Percentiles rank a stretch among this genome's conserved stretches.
phyloP scores from a whole-genome alignment of 2,888 invertebrate genomes.

The Sarcophaga subvicina region DNA sequence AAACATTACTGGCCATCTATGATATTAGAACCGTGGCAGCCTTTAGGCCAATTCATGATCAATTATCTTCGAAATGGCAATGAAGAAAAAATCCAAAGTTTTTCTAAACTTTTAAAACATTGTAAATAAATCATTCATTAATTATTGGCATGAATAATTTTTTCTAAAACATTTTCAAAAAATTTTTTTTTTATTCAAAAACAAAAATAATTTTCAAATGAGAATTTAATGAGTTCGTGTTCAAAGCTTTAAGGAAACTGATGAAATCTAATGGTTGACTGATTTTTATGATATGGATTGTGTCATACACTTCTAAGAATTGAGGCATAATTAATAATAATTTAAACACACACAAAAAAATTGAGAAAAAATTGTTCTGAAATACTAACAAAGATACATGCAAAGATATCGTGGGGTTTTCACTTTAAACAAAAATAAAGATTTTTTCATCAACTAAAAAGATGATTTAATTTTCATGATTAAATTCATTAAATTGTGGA shows the following conservation, averaged over 20 bases:
- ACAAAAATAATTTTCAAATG: background rate
- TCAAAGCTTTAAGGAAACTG: background rate
- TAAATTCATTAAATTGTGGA: conserved; percentile 4
- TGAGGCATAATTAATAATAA: background rate
- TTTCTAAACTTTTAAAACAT: background rate
- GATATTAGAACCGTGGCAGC: conserved; percentile 1
- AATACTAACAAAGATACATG: conserved; percentile 9
- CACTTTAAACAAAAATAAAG: background rate
- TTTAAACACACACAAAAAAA: no score
- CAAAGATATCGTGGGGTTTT: background rate
- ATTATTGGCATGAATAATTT: background rate
- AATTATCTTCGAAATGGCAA: conserved; percentile 8
- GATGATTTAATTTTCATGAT: conserved; percentile 30
- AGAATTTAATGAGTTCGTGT: background rate
- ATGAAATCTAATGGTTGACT: background rate
- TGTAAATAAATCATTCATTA: background rate
- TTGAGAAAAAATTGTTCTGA: background rate
- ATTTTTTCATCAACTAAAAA: background rate
- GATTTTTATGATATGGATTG: background rate
- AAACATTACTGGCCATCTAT: background rate
- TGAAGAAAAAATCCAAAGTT: background rate
- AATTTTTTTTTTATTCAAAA: conserved; percentile 16
- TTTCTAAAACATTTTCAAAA: background rate
- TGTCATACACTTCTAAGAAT: conserved; percentile 5
- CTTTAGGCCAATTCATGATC: conserved; percentile 33